These are phyloP conservation scores for Thunnus maccoyii DNA, from an alignment of 2,113 vertebrate species.

Conservation along the genomic window DNA sequence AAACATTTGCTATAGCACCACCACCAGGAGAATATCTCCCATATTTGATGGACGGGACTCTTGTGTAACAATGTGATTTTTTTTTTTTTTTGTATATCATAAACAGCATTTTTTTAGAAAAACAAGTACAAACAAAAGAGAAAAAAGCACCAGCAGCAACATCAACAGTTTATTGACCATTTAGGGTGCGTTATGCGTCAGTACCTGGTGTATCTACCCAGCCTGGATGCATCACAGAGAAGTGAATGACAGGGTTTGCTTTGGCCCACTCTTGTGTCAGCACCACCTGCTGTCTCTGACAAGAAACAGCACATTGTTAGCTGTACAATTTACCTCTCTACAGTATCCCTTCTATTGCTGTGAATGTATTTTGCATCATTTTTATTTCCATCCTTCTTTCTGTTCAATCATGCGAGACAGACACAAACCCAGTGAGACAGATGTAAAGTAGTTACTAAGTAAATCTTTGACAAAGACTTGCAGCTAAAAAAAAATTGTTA, in stretches of 20 bases:
- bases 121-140: not conserved
- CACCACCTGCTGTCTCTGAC: slow-evolving; percentile 90
- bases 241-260: slow-evolving; percentile 81
- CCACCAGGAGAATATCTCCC: not conserved
- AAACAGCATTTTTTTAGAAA: not conserved
- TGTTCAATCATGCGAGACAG: not conserved
- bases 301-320: slow-evolving; percentile 50
- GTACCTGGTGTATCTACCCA: slow-evolving; percentile 89
- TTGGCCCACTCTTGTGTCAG: slow-evolving; percentile 87
- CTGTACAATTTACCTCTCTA: not conserved
- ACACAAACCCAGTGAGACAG: not conserved
- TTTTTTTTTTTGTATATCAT: not conserved
- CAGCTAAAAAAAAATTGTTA: not conserved
- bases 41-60: not conserved
- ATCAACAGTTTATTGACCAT: not conserved
- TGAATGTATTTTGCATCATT: not conserved
- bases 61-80: not conserved
- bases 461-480: not conserved
- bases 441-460: not conserved
- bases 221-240: slow-evolving; percentile 87
- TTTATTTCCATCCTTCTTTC: not conserved
- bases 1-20: not conserved
- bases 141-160: not conserved
- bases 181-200: not conserved
- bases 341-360: not conserved